Evolutionary conservation across 2,113 vertebrate species (phyloP).

Genomic region (Microcebus tavaratra): DNA sequence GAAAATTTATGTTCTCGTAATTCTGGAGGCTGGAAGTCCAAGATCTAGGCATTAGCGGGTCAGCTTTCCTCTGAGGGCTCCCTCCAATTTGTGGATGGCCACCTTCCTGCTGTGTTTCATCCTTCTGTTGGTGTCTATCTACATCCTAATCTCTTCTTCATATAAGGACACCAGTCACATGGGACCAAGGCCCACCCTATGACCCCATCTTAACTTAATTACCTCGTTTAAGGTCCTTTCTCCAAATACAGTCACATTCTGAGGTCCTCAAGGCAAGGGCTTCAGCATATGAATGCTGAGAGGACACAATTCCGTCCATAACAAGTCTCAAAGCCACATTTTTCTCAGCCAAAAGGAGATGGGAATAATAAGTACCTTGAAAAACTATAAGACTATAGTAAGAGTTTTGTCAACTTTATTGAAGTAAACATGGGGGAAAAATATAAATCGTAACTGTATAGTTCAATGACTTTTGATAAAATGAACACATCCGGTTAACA

Average conservation of each 20-base stretch:
- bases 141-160: neutral
- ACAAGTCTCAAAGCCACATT: neutral
- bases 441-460: neutral
- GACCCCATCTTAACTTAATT: neutral
- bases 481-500: neutral
- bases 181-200: neutral
- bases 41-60: neutral
- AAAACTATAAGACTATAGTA: neutral
- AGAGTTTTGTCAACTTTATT: neutral
- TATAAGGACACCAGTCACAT: neutral
- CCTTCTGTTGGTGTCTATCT: neutral
- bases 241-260: neutral
- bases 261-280: neutral
- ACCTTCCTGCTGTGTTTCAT: neutral
- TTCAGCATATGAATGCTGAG: neutral
- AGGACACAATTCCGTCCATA: neutral
- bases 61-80: neutral
- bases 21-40: neutral
- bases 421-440: neutral
- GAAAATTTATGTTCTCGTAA: neutral
- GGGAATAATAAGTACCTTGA: neutral
- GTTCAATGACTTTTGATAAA: neutral
- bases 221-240: neutral
- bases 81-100: neutral
- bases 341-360: neutral